Conservation (phyloP, 2,113 vertebrate genomes). For the Dasyornis broadbenti region DNA sequence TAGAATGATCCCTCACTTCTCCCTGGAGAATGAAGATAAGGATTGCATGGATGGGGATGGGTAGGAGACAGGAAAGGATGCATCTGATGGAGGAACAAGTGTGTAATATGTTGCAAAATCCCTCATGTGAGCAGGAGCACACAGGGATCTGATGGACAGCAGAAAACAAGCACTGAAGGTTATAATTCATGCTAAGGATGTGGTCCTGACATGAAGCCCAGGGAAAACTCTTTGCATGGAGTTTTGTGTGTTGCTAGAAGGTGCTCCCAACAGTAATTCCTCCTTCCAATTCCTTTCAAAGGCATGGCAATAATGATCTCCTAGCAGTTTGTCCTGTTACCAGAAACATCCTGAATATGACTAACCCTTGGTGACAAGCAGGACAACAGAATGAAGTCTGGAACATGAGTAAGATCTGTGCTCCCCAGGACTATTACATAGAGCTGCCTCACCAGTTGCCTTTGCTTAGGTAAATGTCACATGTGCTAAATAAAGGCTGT, state of each 20-base stretch:
- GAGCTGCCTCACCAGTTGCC: neutral
- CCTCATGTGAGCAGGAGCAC: neutral
- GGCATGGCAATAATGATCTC: neutral
- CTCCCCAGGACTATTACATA: neutral
- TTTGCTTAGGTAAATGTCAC: conserved; percentile 44
- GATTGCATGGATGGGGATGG: neutral
- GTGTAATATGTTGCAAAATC: neutral
- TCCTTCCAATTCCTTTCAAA: neutral
- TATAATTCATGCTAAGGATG: neutral
- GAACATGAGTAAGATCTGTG: neutral
- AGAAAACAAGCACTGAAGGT: neutral
- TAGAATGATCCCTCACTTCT: neutral
- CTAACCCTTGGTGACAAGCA: neutral
- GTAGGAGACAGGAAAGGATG: neutral
- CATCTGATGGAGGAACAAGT: neutral
- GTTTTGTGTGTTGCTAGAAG: neutral
- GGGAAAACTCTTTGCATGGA: neutral
- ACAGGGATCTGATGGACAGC: neutral
- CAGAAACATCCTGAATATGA: conserved; percentile 8
- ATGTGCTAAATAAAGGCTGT: conserved; percentile 58
- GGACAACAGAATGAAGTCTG: neutral
- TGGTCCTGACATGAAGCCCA: neutral
- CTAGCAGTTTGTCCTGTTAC: neutral
- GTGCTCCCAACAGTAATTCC: neutral
- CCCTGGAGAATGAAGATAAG: neutral